Base-by-base conservation (phyloP, 1,140 invertebrate genomes). In the Wiebesia pumilae region DNA sequence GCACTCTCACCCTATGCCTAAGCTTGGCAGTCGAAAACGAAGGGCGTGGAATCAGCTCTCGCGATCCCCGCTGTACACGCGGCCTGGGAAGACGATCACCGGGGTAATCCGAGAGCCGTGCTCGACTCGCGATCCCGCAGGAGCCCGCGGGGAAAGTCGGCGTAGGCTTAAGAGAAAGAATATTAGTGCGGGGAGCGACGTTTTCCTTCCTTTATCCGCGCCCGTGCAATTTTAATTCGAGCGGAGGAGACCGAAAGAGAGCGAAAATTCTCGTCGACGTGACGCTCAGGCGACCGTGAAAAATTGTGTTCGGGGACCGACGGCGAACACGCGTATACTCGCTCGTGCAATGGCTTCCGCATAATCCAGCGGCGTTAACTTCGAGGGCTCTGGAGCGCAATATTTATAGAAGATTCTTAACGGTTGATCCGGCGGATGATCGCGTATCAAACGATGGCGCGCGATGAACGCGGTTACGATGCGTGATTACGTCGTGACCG, bases 201-300 rank as follows among this genome's bases (percentile, higher is more conserved):
- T 4, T 62, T 27, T 3, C n/a, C n/a, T n/a, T 62, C 3, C 67
- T 33, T 38, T 65, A 43, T 43, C 38, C 78, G 16, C 30, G 27
- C 40, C 47, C n/a, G 62, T 21, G 67, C 65, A 69, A 81, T 81
- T 81, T 81, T 43, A n/a, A 65, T 67, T 81, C 58, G 19, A 81
- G 58, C 58, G 35, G 67, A 40, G n/a, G n/a, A n/a, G n/a, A n/a
- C n/a, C n/a, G n/a, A n/a, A n/a, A n/a, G n/a, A 65, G 58, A 43
- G 30, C 3, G 30, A 33, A 69, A 62, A 3, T 62, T 62, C 58
- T 27, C 58, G 58, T 54, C 7, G 51, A 7, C 9, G 19, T 19
- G 51, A 19, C 51, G 51, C 51, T 54, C 19, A 54, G 14, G 9
- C 51, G 10, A 19, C 10, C n/a, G n/a, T 54, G 51, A 54, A 54